A percentile compares a stretch with the other conserved stretches of the same genome.
These are phyloP conservation scores for Sesamia inferens DNA, from an alignment of 2,888 invertebrate genomes.

Conservation along the genomic window DNA sequence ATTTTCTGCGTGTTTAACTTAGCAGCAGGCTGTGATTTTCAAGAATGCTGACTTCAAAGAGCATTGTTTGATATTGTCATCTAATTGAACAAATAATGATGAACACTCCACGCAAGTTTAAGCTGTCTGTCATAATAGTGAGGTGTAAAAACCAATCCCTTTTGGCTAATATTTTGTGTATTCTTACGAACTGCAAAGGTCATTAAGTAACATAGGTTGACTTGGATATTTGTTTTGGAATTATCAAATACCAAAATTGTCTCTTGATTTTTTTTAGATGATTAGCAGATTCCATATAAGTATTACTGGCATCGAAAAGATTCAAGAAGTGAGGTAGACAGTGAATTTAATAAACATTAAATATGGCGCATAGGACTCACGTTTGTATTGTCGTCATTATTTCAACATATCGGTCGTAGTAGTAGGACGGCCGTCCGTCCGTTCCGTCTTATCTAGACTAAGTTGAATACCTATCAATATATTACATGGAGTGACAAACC, in stretches of 20 bases:
- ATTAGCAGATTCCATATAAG: not conserved
- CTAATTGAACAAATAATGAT: constrained; percentile 44
- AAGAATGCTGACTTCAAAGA: constrained; percentile 30
- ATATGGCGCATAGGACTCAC: no score
- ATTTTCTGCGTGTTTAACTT: constrained; percentile 26
- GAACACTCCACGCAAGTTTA: constrained; percentile 9
- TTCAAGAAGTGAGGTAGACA: not conserved
- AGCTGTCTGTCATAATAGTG: constrained; percentile 6
- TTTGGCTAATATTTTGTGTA: constrained; percentile 15
- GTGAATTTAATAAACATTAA: no score
- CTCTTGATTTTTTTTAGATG: not conserved
- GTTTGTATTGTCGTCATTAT: no score
- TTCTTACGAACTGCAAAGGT: constrained; percentile 13
- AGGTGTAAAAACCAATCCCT: constrained; percentile 35
- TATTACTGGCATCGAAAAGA: not conserved
- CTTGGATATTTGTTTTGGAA: constrained; percentile 20
- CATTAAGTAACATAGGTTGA: not conserved
- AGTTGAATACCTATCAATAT: no score
- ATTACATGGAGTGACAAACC: no score
- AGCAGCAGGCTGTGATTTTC: constrained; percentile 42
- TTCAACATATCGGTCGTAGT: no score
- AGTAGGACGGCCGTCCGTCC: no score
- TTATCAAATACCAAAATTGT: constrained; percentile 21
- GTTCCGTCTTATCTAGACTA: no score
- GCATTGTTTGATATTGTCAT: constrained; percentile 36